Conservation (phyloP, 2,888 invertebrate genomes). For the Pristionchus entomophagus region DNA sequence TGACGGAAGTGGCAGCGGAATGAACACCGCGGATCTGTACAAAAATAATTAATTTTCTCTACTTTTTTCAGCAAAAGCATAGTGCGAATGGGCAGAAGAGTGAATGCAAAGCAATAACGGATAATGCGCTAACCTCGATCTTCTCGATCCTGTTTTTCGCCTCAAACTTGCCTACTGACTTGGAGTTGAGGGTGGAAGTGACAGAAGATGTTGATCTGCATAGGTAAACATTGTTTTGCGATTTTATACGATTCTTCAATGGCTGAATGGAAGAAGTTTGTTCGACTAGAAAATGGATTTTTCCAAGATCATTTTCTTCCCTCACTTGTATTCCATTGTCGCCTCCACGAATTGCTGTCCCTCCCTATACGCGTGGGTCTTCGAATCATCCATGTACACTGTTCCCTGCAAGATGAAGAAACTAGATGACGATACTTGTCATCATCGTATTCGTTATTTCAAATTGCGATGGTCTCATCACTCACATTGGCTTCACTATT, state of each 20-base stretch:
- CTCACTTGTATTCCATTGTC: slow-evolving; percentile 54
- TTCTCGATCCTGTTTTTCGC: slow-evolving; percentile 65
- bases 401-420: slow-evolving; percentile 83
- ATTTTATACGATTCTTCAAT: neutral
- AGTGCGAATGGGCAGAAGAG: neutral
- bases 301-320: neutral
- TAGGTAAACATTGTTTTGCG: neutral
- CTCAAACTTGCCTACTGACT: slow-evolving; percentile 50
- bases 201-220: slow-evolving; percentile 50
- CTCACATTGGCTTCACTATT: slow-evolving; percentile 77
- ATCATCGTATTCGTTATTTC: too few species aligned
- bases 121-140: slow-evolving; percentile 52
- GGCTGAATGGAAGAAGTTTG: neutral
- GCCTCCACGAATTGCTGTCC: slow-evolving; percentile 56
- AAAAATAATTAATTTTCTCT: neutral
- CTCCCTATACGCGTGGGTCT: slow-evolving; percentile 85
- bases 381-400: slow-evolving; percentile 92
- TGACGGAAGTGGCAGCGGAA: neutral
- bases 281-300: neutral
- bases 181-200: slow-evolving; percentile 52
- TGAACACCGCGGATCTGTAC: slow-evolving; percentile 45
- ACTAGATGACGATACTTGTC: too few species aligned
- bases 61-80: neutral
- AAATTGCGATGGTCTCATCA: too few species aligned
- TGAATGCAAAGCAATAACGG: neutral